Conservation (phyloP, 2,888 invertebrate genomes). For the Loripinus fragilis region DNA sequence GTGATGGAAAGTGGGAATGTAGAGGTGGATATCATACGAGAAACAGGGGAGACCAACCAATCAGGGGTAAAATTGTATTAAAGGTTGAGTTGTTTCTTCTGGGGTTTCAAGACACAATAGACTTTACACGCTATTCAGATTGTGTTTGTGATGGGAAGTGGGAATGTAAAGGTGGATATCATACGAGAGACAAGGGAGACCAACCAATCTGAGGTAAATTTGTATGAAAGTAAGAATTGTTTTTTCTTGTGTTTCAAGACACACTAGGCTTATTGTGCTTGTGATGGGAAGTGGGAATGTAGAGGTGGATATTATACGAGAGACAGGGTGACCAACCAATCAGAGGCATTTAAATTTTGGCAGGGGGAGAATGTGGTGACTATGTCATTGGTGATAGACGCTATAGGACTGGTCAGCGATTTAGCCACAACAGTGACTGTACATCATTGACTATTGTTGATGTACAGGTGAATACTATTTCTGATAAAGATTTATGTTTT, state of each 20-base stretch:
- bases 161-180: slow-evolving; percentile 62
- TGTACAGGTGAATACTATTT: background rate
- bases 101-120: slow-evolving; percentile 37
- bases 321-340: slow-evolving; percentile 46
- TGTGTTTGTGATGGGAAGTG: slow-evolving; percentile 76
- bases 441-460: background rate
- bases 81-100: background rate
- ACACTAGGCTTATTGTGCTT: slow-evolving; percentile 64
- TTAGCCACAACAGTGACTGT: background rate
- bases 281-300: slow-evolving; percentile 74
- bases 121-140: slow-evolving; percentile 46
- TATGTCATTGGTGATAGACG: no score
- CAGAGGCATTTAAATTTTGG: slow-evolving; percentile 8
- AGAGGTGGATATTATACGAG: slow-evolving; percentile 52
- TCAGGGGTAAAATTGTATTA: slow-evolving; percentile 44
- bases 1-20: slow-evolving; percentile 74
- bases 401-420: no score
- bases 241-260: no score
- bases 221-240: no score
- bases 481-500: background rate
- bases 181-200: slow-evolving; percentile 49
- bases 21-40: slow-evolving; percentile 52
- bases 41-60: slow-evolving; percentile 47
- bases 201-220: slow-evolving; percentile 44
- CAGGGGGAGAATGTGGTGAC: no score